phyloP scores from a whole-genome alignment of 2,888 invertebrate genomes.

The Oscheius onirici region DNA sequence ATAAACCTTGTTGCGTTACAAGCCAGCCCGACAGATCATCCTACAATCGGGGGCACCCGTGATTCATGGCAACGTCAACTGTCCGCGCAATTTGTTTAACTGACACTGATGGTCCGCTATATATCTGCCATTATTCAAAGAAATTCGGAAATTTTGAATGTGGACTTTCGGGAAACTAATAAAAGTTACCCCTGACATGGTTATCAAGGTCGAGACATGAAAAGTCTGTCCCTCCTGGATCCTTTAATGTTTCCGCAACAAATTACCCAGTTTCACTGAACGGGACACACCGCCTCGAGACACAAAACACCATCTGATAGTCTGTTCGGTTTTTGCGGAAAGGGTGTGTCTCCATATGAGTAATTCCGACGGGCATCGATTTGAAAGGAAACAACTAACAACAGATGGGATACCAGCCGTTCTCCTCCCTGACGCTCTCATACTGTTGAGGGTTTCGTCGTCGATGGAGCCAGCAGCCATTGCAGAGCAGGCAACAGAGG shows the following conservation, averaged over 20 bases:
- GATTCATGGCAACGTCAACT: too few species aligned
- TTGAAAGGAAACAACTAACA: constrained; percentile 55
- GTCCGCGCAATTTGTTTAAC: too few species aligned
- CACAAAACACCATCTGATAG: constrained; percentile 15
- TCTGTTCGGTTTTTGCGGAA: constrained; percentile 21
- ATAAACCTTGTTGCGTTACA: too few species aligned
- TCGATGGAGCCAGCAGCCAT: constrained; percentile 70
- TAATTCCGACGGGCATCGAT: constrained; percentile 29
- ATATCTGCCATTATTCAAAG: too few species aligned
- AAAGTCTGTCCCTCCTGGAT: too few species aligned
- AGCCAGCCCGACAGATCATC: too few species aligned
- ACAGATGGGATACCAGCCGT: constrained; percentile 70
- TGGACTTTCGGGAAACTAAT: too few species aligned
- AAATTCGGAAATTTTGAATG: too few species aligned
- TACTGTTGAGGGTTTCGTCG: constrained; percentile 69
- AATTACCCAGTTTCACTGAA: constrained; percentile 26
- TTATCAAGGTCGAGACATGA: too few species aligned
- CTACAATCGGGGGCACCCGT: too few species aligned
- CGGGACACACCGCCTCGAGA: background rate
- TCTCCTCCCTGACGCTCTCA: constrained; percentile 62
- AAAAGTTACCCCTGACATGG: too few species aligned
- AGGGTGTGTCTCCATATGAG: constrained; percentile 27
- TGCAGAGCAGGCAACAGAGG: constrained; percentile 69
- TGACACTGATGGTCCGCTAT: too few species aligned
- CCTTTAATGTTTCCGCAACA: background rate